A percentile compares a stretch with the other conserved stretches of the same genome.
Evolutionary conservation across 2,888 invertebrate genomes (phyloP).

Genomic region (Melangyna quadrimaculata): DNA sequence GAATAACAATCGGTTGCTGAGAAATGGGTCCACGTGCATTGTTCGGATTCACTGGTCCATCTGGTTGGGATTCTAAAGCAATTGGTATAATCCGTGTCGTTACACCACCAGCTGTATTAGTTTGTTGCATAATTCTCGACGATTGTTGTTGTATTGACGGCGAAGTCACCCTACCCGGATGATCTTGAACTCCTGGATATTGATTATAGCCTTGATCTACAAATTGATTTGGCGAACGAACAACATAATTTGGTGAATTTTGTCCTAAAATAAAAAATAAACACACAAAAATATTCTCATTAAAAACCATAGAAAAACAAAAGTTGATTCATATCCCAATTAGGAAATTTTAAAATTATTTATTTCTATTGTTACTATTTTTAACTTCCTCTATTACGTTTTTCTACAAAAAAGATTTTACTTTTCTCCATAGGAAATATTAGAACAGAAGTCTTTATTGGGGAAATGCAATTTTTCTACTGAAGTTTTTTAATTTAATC

Average conservation of each 20-base stretch:
- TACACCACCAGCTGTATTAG: constrained; percentile 64
- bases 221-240: constrained; percentile 81
- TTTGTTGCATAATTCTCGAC: constrained; percentile 74
- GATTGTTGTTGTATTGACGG: constrained; percentile 74
- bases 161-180: constrained; percentile 77
- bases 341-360: not conserved
- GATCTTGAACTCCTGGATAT: constrained; percentile 73
- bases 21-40: constrained; percentile 78
- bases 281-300: not conserved
- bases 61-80: constrained; percentile 81
- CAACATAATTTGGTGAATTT: constrained; percentile 77
- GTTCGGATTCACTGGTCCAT: constrained; percentile 71
- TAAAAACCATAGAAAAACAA: not conserved
- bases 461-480: constrained; percentile 18
- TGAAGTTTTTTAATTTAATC: not conserved
- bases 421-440: not conserved
- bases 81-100: constrained; percentile 84
- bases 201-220: constrained; percentile 81
- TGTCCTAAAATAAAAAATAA: constrained; percentile 42
- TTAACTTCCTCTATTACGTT: not conserved
- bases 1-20: constrained; percentile 79
- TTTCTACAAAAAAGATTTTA: constrained; percentile 2
- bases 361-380: too few species aligned
- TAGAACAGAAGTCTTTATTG: not conserved
- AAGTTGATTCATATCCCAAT: not conserved